A percentile compares a stretch with the other conserved stretches of the same genome.
phyloP scores from a whole-genome alignment of 2,888 invertebrate genomes.

The Willowsia nigromaculata region DNA sequence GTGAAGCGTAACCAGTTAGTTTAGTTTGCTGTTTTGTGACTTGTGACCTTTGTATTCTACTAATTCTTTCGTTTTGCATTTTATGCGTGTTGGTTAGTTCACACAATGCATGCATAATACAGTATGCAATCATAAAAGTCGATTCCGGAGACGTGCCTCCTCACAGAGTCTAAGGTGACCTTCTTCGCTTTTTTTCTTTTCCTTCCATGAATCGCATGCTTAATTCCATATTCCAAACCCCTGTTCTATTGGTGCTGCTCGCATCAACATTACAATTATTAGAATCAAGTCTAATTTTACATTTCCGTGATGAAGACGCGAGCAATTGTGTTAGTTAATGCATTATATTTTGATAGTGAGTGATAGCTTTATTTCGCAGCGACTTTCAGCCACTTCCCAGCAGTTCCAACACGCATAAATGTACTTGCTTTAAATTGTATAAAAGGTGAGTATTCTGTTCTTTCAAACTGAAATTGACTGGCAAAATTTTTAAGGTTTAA shows the following conservation, averaged over 20 bases:
- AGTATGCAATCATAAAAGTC: neutral
- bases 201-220: neutral
- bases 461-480: too few relatives aligned
- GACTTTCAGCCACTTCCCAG: too few relatives aligned
- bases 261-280: neutral
- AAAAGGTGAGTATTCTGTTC: too few relatives aligned
- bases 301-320: neutral
- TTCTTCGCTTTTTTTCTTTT: neutral
- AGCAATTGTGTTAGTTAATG: neutral
- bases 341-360: too few relatives aligned
- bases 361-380: too few relatives aligned
- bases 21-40: neutral
- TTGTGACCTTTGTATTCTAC: neutral
- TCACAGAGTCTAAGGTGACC: constrained; percentile 14
- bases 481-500: too few relatives aligned
- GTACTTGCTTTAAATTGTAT: too few relatives aligned
- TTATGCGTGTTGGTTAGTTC: neutral
- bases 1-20: neutral
- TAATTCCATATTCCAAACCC: neutral
- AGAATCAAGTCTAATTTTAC: neutral
- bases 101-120: neutral
- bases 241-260: neutral
- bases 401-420: too few relatives aligned
- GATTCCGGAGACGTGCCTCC: constrained; percentile 19
- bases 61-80: neutral